Base-by-base conservation (phyloP, 2,797 vertebrate genomes). In the Picus viridis region DNA sequence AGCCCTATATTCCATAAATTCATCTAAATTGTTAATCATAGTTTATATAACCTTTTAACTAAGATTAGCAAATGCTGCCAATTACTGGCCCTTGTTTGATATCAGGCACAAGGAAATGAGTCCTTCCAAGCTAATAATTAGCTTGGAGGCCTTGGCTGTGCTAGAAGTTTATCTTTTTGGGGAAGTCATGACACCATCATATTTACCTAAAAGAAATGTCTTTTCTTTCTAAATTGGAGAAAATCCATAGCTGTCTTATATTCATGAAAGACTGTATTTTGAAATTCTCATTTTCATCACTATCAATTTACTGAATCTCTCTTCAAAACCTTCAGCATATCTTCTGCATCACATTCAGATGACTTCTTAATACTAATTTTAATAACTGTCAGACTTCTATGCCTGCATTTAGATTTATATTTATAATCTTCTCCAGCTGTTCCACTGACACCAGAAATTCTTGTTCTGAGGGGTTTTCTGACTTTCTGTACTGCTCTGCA, bases 11-110 rank as follows among this genome's bases (percentile, higher is more conserved):
- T 90, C 64, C 16, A 39, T 86, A 68, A 85, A 65, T 74, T 65
- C 7, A 43, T 86, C 57, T 78, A 57, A 92, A 63, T 72, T 88
- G 7, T 72, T 90, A 89, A 53, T 88, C 47, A 30, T 65, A 58
- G 36, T 81, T 88, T 72, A 53, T 83, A 72, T 88, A 83, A 83
- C 76, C 9, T 9, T 75, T 56, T 81, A 82, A 83, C 45, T 34
- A 72, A 63, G 56, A 89, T 89, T 92, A 81, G 73, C 63, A 91
- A 88, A 88, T 77, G n/a, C 67, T 93, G 67, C 41, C 59, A 75
- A 9, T 88, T 89, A 64, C 49, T 77, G 62, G 6, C 47, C 85
- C 54, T 67, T 88, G 29, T 86, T 92, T 80, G 32, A 54, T 77
- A 88, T 10, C 62, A 78, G 32, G 10, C 41, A 68, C 2, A 4